Evolutionary conservation across 2,113 vertebrate species (phyloP).

Genomic region (Hydrolagus affinis): DNA sequence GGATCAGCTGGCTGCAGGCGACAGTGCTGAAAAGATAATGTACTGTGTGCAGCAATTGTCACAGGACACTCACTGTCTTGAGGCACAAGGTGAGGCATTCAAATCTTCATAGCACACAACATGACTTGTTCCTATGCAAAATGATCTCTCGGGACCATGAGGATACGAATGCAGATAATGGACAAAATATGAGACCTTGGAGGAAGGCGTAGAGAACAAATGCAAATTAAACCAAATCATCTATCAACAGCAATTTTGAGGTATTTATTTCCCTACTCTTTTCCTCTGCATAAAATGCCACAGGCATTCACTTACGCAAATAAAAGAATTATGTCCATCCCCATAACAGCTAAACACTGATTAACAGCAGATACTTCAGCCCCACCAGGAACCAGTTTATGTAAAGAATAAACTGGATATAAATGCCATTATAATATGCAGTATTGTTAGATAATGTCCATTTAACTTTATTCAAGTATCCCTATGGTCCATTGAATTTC

Average conservation of each 20-base stretch:
- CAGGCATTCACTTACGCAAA: neutral
- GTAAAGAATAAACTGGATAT: too few relatives aligned
- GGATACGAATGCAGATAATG: neutral
- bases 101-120: neutral
- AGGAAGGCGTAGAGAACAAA: neutral
- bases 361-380: too few relatives aligned
- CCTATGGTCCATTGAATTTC: too few relatives aligned
- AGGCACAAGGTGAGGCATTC: conserved; percentile 53
- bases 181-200: neutral
- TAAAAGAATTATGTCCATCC: neutral
- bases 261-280: too few relatives aligned
- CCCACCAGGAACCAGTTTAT: too few relatives aligned
- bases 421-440: too few relatives aligned
- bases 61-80: conserved; percentile 54
- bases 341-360: neutral
- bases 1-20: conserved; percentile 59
- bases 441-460: too few relatives aligned
- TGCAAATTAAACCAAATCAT: neutral
- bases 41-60: conserved; percentile 51
- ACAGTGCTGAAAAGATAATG: conserved; percentile 60
- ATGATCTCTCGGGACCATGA: neutral
- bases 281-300: too few relatives aligned
- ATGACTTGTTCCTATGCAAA: neutral
- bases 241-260: neutral
- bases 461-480: too few relatives aligned